Conservation (phyloP, 2,888 invertebrate genomes). For the Heliconius sara region DNA sequence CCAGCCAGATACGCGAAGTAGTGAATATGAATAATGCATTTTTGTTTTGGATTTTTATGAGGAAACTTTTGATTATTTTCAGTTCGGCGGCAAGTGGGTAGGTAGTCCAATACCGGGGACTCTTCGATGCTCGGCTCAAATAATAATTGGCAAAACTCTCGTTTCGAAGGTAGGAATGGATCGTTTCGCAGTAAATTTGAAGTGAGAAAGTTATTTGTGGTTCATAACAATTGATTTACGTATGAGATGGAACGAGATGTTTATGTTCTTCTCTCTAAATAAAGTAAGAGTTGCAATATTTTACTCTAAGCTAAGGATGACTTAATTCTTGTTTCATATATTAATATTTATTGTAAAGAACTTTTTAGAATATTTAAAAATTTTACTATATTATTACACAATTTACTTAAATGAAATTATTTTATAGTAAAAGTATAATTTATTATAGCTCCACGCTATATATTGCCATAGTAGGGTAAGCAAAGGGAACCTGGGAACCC, state of each 20-base stretch:
- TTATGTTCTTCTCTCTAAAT: conserved; percentile 1
- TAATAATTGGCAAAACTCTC: conserved; percentile 70
- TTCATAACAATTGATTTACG: conserved; percentile 55
- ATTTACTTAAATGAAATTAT: too few relatives aligned
- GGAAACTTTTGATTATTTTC: conserved; percentile 84
- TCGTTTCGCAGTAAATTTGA: conserved; percentile 60
- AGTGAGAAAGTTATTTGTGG: conserved; percentile 64
- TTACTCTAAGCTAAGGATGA: background rate
- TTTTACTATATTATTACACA: too few relatives aligned
- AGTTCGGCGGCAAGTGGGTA: conserved; percentile 77
- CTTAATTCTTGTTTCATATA: too few relatives aligned
- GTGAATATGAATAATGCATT: conserved; percentile 84
- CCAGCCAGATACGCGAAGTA: conserved; percentile 65
- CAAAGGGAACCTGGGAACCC: too few relatives aligned
- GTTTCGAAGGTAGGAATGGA: conserved; percentile 56
- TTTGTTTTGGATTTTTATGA: conserved; percentile 85
- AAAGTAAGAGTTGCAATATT: conserved; percentile 1
- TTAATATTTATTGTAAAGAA: too few relatives aligned
- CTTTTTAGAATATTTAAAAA: too few relatives aligned
- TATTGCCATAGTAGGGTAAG: too few relatives aligned
- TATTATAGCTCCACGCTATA: too few relatives aligned
- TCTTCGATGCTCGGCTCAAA: conserved; percentile 66
- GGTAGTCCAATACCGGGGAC: conserved; percentile 58
- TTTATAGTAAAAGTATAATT: too few relatives aligned
- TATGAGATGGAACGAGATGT: conserved; percentile 39